Conservation (phyloP, 2,113 vertebrate species). For the Pelobates fuscus region DNA sequence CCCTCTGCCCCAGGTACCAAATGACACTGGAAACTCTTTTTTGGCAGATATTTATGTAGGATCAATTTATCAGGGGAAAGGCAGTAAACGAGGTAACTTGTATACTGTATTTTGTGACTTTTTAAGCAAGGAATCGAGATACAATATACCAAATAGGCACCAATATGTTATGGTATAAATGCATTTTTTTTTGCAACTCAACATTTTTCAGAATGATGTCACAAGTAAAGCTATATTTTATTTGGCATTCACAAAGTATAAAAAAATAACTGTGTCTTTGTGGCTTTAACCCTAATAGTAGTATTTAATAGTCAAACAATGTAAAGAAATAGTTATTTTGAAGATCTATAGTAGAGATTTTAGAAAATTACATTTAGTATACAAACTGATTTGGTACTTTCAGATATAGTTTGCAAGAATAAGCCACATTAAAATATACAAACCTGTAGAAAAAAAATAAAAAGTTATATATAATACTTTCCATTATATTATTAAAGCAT, state of each 20-base stretch:
- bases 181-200: not conserved
- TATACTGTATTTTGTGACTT: slow-evolving; percentile 13
- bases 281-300: not conserved
- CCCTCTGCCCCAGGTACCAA: slow-evolving; percentile 47
- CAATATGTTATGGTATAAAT: not conserved
- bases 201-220: not conserved
- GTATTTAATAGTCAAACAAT: too few relatives aligned
- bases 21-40: slow-evolving; percentile 50
- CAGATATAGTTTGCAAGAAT: too few relatives aligned
- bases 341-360: too few relatives aligned
- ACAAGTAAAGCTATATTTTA: not conserved
- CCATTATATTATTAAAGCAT: too few relatives aligned
- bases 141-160: not conserved
- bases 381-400: too few relatives aligned
- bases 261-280: not conserved
- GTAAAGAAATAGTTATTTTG: too few relatives aligned
- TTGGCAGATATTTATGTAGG: slow-evolving; percentile 48
- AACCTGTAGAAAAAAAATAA: too few relatives aligned
- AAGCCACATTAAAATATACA: too few relatives aligned
- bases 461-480: too few relatives aligned
- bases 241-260: slow-evolving; percentile 10
- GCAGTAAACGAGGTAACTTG: slow-evolving; percentile 32
- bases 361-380: too few relatives aligned
- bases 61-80: slow-evolving; percentile 46
- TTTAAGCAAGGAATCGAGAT: not conserved